These are phyloP conservation scores for Harpalus rubripes DNA, from an alignment of 2,888 invertebrate species.

Conservation along the genomic window DNA sequence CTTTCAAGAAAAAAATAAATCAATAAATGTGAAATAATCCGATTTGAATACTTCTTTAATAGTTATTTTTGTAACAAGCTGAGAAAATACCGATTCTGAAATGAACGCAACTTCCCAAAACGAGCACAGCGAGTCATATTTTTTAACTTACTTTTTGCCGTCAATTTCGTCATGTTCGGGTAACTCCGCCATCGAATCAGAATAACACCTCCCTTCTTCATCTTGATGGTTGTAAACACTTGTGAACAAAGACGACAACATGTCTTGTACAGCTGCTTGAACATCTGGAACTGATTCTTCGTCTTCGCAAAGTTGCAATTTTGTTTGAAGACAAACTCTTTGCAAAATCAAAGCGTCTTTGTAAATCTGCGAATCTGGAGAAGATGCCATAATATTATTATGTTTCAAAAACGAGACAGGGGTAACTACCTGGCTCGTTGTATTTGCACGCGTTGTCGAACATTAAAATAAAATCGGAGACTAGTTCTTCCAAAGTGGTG, in stretches of 20 bases:
- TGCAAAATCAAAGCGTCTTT: conserved; percentile 97
- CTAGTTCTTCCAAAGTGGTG: conserved; percentile 90
- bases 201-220: conserved; percentile 96
- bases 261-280: conserved; percentile 91
- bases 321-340: conserved; percentile 94
- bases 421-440: conserved; percentile 86
- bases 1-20: too few relatives aligned
- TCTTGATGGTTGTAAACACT: conserved; percentile 97
- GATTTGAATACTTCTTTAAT: too few relatives aligned
- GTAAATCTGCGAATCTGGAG: conserved; percentile 93
- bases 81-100: too few relatives aligned
- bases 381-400: background rate
- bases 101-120: too few relatives aligned
- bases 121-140: too few relatives aligned
- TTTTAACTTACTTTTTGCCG: conserved; percentile 80
- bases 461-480: conserved; percentile 94
- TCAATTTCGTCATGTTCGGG: conserved; percentile 91
- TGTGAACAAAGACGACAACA: conserved; percentile 94
- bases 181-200: conserved; percentile 96
- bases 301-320: conserved; percentile 89
- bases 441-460: conserved; percentile 98
- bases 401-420: background rate
- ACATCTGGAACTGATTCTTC: conserved; percentile 95
- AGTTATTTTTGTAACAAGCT: too few relatives aligned
- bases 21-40: too few relatives aligned